Base-by-base conservation (phyloP, 2,888 invertebrate genomes). In the Encarsia formosa region DNA sequence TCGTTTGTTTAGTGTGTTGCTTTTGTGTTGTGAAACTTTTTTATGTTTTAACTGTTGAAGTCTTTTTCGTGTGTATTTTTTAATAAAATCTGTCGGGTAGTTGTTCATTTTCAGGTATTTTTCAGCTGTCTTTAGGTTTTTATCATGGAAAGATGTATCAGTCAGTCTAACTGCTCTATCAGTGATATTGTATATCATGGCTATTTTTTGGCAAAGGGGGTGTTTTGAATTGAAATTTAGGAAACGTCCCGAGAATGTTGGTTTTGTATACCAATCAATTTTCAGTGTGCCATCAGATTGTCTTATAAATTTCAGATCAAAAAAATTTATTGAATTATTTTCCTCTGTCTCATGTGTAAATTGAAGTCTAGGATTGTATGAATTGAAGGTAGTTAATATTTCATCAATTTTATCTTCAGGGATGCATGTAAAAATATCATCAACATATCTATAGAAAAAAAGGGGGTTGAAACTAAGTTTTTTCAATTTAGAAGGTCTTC, bases 161-260 rank as follows among this genome's bases (percentile, higher is more conserved):
- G 29, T 9, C 8, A 29, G 29, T 8, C 8, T 8, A 13, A 29
- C 8, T 9, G 29, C 29, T 29, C 29, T 29, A 19, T 37, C 37
- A 6, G 6, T n/a, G 5, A 19, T 37, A 9, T 13, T 13, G 22
- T 43, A 22, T 6, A 49, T 39, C 11, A 49, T 35, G 35, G 41
- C 31, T 5, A 23, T 42, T 15, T 48, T 48, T 4, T 47, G 39
- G 13, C 39, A 26, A 2, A 6, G 4, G 2, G 39, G 29, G 26
- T 49, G 41, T 16, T 49, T 29, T 29, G 49, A 49, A 11, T 11
- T 5, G 20, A 16, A 49, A 5, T 49, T 31, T 11, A 42, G n/a
- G 16, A 32, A 35, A 8, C 49, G 22, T 1, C 42, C 34, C 4
- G 49, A 42, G 20, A 40, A 49, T n/a, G 49, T 49, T 19, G 41